Base-by-base conservation (phyloP, 2,113 vertebrate species). In the Atrichornis clamosus region DNA sequence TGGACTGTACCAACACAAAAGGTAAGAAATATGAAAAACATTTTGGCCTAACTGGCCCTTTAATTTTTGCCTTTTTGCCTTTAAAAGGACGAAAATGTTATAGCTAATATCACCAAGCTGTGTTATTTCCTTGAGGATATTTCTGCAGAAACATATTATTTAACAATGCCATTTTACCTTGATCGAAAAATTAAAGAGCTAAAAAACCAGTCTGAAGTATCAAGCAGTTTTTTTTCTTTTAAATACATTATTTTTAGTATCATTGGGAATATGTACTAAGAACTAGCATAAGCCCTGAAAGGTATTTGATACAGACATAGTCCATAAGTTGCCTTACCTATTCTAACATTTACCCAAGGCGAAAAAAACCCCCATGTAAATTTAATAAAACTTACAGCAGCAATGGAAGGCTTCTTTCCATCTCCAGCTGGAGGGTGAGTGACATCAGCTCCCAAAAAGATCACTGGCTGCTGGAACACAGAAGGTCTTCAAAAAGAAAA, bases 401-500 rank as follows among this genome's bases (percentile, higher is more conserved):
- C 99, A 70, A 99, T 99, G 53, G 99, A 99, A 76, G 99, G 99
- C 96, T 99, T 99, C 97, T 99, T 99, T 52, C 99, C 99, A 88
- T 99, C 99, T 82, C 99, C 99, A 88, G 99, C 99, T 84, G 99
- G 99, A 58, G 99, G 99, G 95, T 99, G 99, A 68, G 99, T 99
- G 93, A 99, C 99, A 94, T 99, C 99, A 32, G 99, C 99, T 97
- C 99, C 99, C 98, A 99, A 97, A 98, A 99, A 99, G 97, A 99
- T 99, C 96, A 99, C 99, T 83, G 99, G 99, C 98, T 99, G 99
- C 98, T 99, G 99, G 98, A 99, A 99, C 97, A 99, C 99, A 98
- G 99, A 99, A 86, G 99, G 99, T 96, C 99, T 99, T 97, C 86
- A 97, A 97, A 96, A 84, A 95, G 94, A 95, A 91, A 93, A 96